Base-by-base conservation (phyloP, 2,113 vertebrate genomes). In the Arenaria interpres region DNA sequence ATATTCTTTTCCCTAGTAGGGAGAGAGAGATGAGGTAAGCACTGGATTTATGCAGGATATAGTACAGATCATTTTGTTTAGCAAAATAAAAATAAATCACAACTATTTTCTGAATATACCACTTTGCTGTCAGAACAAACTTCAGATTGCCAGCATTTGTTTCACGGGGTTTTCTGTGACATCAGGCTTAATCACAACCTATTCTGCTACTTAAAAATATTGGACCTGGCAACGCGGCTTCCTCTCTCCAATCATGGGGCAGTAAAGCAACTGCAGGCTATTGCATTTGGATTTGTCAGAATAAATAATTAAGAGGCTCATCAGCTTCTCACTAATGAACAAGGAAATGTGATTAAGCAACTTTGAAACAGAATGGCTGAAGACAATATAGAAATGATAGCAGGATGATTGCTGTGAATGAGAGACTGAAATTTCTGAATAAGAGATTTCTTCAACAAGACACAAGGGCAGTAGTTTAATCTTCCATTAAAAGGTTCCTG, bases 261-360 rank as follows among this genome's bases (percentile, higher is more conserved):
- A 91, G 76, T 27, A 88, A 90, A 80, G 50, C n/a, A 90, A 90
- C 75, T 94, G 32, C 62, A 86, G 83, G 46, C 77, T 92, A 84
- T 81, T 78, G 43, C 71, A 51, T 86, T 95, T 92, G 64, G 62
- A 92, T 94, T 95, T 96, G 78, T 83, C 78, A 95, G 95, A 91
- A 90, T 91, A 93, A 96, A 95, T 94, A 86, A 90, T 92, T 83
- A 95, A 88, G 89, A 86, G 60, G 10, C 85, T 95, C 92, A 90
- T 93, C 90, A 94, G 37, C 68, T 78, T 93, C 68, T 90, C 20
- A 4, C 79, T 92, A 94, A 95, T 93, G 90, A 95, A 96, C 90
- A 96, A 92, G 88, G 63, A 96, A 96, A 96, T 93, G 64, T 96
- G 90, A 96, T 96, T 96, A 95, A 95, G 63, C 89, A 95, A 95